phyloP scores from a whole-genome alignment of 2,113 vertebrate species.

The Halichoerus grypus region DNA sequence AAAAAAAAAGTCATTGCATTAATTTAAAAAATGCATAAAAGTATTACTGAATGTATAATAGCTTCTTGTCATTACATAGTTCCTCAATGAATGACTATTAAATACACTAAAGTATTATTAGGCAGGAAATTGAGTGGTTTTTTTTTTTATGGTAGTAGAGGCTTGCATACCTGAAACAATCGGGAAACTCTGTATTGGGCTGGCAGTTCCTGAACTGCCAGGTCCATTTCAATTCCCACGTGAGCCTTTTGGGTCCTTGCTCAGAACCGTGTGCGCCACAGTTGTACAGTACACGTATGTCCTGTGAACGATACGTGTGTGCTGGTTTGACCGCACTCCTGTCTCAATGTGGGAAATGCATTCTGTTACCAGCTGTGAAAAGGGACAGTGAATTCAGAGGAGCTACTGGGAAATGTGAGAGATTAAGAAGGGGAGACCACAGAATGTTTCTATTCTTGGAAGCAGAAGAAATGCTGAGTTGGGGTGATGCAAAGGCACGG shows the following conservation, averaged over 20 bases:
- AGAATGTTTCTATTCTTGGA: conserved; percentile 7
- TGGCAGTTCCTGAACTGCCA: not conserved
- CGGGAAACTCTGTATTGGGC: not conserved
- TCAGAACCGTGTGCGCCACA: not conserved
- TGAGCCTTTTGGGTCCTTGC: not conserved
- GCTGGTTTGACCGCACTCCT: not conserved
- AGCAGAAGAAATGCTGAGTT: not conserved
- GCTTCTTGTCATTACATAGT: not conserved
- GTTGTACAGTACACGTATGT: not conserved
- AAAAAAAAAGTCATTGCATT: not conserved
- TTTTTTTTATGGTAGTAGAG: not conserved
- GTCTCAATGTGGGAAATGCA: not conserved
- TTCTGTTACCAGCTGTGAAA: not conserved
- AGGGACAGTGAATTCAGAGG: not conserved
- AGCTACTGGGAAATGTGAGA: not conserved
- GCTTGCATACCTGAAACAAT: not conserved
- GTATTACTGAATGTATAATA: not conserved
- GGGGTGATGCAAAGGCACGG: not conserved
- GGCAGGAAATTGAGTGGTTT: not conserved
- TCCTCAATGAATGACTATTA: conserved; percentile 56
- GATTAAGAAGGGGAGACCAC: not conserved
- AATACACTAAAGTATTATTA: not conserved
- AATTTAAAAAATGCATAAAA: conserved; percentile 3
- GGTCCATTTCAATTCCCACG: not conserved
- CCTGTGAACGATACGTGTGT: not conserved